Percentiles rank a stretch among this genome's conserved stretches.
These are phyloP conservation scores for Alligator mississippiensis DNA, from an alignment of 2,113 vertebrate genomes.

Conservation along the genomic window DNA sequence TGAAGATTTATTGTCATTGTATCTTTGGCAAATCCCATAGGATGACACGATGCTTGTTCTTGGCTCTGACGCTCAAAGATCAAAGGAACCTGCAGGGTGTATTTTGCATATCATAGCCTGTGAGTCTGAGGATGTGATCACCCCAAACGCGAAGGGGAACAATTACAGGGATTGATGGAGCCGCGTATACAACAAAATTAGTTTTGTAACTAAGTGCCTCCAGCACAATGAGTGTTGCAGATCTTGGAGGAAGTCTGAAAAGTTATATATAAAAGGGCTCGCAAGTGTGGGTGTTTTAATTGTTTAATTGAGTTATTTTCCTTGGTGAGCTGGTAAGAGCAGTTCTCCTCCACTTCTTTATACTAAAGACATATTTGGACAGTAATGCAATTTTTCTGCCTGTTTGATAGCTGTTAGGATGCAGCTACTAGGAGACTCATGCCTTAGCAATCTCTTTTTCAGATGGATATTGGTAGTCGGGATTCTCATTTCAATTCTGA, in stretches of 20 bases:
- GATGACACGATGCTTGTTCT: constrained; percentile 12
- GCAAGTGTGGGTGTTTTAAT: rapidly evolving
- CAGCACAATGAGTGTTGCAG: rapidly evolving
- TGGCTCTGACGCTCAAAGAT: neutral
- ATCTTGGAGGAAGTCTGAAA: neutral
- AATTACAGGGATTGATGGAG: neutral
- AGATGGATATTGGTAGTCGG: neutral
- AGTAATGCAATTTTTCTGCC: neutral
- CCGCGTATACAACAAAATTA: neutral
- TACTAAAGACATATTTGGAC: too few relatives aligned
- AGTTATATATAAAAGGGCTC: constrained; percentile 16
- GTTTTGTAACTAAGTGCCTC: neutral
- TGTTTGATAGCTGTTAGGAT: rapidly evolving
- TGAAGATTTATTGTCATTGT: neutral
- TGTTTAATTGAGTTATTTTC: neutral
- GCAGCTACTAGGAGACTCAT: neutral
- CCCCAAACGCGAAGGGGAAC: neutral
- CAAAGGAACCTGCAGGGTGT: constrained; percentile 22
- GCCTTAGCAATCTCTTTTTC: neutral
- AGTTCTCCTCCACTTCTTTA: neutral
- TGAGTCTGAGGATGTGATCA: neutral
- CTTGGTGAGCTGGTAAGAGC: constrained; percentile 1
- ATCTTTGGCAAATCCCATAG: neutral
- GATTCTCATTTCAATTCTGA: too few relatives aligned
- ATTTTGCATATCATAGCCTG: neutral